These are phyloP conservation scores for Lottia scabra DNA, from an alignment of 2,888 invertebrate species.

Conservation along the genomic window DNA sequence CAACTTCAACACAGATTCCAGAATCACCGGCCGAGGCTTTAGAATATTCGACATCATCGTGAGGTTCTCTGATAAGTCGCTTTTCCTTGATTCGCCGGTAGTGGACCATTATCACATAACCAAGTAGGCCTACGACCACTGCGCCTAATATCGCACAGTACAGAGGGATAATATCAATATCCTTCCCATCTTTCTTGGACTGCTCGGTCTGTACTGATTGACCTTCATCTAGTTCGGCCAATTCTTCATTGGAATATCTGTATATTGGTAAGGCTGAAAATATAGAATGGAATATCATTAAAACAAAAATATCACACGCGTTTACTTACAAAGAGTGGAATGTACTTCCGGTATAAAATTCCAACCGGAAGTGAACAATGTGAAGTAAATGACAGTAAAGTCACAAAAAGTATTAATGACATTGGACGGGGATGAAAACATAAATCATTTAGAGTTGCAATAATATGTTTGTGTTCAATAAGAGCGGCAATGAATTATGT, in stretches of 20 bases:
- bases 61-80: constrained; percentile 44
- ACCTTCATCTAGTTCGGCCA: neutral
- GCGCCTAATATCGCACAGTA: constrained; percentile 65
- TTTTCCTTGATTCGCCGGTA: constrained; percentile 49
- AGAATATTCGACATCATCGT: constrained; percentile 55
- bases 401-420: no score
- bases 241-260: constrained; percentile 2
- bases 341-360: no score
- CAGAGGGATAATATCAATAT: constrained; percentile 59
- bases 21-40: constrained; percentile 56
- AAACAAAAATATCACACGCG: no score
- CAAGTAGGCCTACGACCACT: constrained; percentile 62
- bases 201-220: neutral
- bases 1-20: constrained; percentile 56
- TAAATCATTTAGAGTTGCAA: no score
- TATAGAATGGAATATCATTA: neutral
- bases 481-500: no score
- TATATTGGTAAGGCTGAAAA: neutral
- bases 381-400: no score
- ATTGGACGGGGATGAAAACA: no score
- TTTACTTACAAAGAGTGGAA: no score
- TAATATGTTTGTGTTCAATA: no score
- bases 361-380: no score
- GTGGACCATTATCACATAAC: constrained; percentile 64
- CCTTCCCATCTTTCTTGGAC: constrained; percentile 28